phyloP scores from a whole-genome alignment of 2,797 vertebrate genomes.

The Poeciliopsis turneri region DNA sequence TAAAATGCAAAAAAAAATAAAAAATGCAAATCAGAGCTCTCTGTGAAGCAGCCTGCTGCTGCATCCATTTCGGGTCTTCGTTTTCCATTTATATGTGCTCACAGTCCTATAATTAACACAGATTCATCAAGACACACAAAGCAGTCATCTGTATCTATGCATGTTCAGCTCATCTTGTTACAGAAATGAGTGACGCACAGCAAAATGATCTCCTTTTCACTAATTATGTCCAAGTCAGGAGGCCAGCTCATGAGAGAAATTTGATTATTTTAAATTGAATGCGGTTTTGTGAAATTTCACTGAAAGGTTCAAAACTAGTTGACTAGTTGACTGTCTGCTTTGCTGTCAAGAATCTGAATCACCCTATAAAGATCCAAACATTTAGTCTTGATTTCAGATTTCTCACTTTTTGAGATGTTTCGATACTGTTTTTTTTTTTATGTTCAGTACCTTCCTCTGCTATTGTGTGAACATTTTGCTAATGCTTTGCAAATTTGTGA shows the following conservation, averaged over 20 bases:
- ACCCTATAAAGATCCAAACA: neutral
- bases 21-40: neutral
- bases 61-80: neutral
- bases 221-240: constrained; percentile 40
- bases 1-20: neutral
- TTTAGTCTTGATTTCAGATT: neutral
- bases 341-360: constrained; percentile 32
- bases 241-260: constrained; percentile 50
- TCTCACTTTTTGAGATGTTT: neutral
- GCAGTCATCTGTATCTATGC: constrained; percentile 11
- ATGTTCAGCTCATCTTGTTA: neutral
- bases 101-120: neutral
- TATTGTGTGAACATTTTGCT: neutral
- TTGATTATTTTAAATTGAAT: constrained; percentile 58
- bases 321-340: constrained; percentile 26
- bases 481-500: neutral
- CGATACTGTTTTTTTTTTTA: neutral
- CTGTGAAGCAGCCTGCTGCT: neutral
- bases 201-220: constrained; percentile 38
- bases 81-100: constrained; percentile 5
- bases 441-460: neutral
- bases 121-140: constrained; percentile 23
- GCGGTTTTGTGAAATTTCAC: constrained; percentile 52
- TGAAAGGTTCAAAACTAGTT: constrained; percentile 26
- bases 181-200: constrained; percentile 26